These are phyloP conservation scores for Limulus polyphemus DNA, from an alignment of 2,888 invertebrate genomes.

Conservation along the genomic window DNA sequence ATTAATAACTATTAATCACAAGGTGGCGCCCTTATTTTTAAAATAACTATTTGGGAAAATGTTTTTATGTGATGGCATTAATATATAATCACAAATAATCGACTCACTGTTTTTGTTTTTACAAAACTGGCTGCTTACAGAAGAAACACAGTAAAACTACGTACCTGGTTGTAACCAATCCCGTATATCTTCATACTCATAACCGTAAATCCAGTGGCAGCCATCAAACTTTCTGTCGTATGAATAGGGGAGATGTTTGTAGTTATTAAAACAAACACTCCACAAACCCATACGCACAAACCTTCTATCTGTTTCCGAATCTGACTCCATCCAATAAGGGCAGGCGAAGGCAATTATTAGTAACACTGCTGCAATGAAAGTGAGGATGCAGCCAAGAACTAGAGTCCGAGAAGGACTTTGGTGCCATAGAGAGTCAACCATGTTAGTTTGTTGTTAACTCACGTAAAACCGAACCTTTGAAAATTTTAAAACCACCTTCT, in stretches of 20 bases:
- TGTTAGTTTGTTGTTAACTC: not conserved
- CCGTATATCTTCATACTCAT: constrained; percentile 76
- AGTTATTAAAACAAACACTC: constrained; percentile 89
- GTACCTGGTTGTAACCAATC: constrained; percentile 73
- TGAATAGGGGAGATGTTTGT: constrained; percentile 70
- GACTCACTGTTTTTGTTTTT: too few species aligned
- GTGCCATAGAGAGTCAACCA: not conserved
- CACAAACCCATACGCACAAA: constrained; percentile 59
- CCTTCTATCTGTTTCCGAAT: constrained; percentile 69
- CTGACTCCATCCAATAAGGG: constrained; percentile 86
- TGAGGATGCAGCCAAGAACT: constrained; percentile 5
- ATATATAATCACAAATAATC: too few species aligned
- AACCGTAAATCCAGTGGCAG: constrained; percentile 82
- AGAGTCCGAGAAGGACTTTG: not conserved
- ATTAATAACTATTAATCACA: too few species aligned
- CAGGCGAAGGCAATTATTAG: constrained; percentile 43
- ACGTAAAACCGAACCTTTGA: too few species aligned
- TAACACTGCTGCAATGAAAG: constrained; percentile 15
- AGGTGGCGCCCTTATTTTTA: too few species aligned
- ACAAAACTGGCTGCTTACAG: too few species aligned
- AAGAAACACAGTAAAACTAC: constrained; percentile 15
- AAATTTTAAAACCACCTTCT: too few species aligned
- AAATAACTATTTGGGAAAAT: too few species aligned
- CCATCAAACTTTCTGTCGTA: constrained; percentile 78
- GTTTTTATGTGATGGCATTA: too few species aligned